Evolutionary conservation across 1,140 invertebrate species (phyloP).

Genomic region (Atopsyche davidsoni): DNA sequence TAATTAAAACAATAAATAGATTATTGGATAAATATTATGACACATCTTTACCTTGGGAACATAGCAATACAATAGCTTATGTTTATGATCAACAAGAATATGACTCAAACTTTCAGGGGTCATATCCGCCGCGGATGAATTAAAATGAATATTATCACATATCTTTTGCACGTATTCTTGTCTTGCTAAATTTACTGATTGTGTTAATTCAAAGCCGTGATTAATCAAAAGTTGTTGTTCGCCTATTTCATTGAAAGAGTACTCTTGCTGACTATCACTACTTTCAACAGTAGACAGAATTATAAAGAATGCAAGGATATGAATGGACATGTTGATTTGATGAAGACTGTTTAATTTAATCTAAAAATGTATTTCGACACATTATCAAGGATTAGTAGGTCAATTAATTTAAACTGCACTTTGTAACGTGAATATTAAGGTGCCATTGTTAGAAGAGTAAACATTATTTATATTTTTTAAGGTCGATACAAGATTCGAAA

Average conservation of each 20-base stretch:
- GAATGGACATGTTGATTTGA: background rate
- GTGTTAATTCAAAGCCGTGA: constrained; percentile 52
- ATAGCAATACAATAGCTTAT: constrained; percentile 84
- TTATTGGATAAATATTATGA: background rate
- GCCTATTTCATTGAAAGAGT: constrained; percentile 24
- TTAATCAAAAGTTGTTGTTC: constrained; percentile 32
- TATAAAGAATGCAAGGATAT: constrained; percentile 6
- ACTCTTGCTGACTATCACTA: constrained; percentile 7
- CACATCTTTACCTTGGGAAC: constrained; percentile 72
- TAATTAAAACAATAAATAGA: background rate
- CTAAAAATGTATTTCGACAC: background rate
- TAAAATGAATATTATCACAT: constrained; percentile 51
- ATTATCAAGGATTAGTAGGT: constrained; percentile 14
- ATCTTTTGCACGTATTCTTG: constrained; percentile 63
- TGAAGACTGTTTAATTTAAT: background rate
- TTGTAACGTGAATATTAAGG: too few species aligned
- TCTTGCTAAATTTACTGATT: constrained; percentile 55
- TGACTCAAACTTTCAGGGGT: constrained; percentile 58
- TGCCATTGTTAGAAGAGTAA: too few species aligned
- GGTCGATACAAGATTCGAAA: too few species aligned
- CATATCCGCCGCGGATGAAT: constrained; percentile 40
- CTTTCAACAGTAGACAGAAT: constrained; percentile 4
- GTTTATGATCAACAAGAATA: constrained; percentile 72
- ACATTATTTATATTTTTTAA: too few species aligned
- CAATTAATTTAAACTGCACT: constrained; percentile 3